Percentiles rank a stretch among this genome's conserved stretches.
phyloP scores from a whole-genome alignment of 2,113 vertebrate genomes.

The Balaeniceps rex region DNA sequence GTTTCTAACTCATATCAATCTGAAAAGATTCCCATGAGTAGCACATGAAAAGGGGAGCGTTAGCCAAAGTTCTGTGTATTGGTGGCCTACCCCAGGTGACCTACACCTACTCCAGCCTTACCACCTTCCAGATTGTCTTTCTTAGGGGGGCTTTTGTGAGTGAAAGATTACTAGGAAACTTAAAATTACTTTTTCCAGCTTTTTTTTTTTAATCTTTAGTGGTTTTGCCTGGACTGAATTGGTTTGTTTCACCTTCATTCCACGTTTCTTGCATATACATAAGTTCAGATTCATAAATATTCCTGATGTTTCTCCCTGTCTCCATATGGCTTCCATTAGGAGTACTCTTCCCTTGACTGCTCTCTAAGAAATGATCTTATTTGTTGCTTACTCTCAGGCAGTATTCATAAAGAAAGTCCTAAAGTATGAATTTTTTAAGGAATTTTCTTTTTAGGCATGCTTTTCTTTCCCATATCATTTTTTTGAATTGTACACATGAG shows the following conservation, averaged over 20 bases:
- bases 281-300: neutral
- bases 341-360: neutral
- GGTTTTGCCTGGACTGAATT: neutral
- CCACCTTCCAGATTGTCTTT: fast-evolving
- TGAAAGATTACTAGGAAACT: neutral
- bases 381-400: neutral
- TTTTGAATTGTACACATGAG: neutral
- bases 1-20: neutral
- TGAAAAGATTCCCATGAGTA: neutral
- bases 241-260: neutral
- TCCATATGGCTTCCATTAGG: neutral
- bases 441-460: neutral
- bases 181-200: neutral
- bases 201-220: neutral
- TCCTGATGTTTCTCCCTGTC: neutral
- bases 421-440: neutral
- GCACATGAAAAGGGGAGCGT: fast-evolving
- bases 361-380: neutral
- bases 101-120: neutral
- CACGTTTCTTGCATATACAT: neutral
- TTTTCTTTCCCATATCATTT: neutral
- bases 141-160: neutral
- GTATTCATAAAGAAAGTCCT: neutral
- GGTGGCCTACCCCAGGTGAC: neutral
- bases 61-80: neutral